Evolutionary conservation across 1,140 invertebrate genomes (phyloP).

Genomic region (Ylistrum balloti): DNA sequence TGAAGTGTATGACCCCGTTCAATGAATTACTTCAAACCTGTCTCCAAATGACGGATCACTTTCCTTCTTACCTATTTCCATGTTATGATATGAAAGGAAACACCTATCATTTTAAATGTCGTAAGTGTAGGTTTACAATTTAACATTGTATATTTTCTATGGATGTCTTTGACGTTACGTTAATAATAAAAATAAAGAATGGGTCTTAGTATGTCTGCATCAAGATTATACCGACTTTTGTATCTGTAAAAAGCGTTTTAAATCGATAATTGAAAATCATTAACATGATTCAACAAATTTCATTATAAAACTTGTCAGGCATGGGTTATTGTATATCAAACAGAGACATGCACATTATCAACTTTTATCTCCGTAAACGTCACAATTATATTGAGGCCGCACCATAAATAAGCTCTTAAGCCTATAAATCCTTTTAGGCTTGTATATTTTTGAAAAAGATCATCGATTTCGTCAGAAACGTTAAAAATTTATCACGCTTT

Average conservation of each 20-base stretch:
- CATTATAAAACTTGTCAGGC: background rate
- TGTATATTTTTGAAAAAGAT: background rate
- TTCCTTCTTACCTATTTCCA: background rate
- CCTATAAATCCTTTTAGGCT: background rate
- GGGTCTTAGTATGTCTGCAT: background rate
- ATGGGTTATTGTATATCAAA: background rate
- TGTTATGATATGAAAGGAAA: background rate
- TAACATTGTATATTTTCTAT: background rate
- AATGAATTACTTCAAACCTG: background rate
- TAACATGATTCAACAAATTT: background rate
- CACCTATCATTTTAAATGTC: slow-evolving; percentile 39
- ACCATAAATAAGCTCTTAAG: background rate
- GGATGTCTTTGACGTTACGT: background rate
- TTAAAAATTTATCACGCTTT: background rate
- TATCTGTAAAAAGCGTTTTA: background rate
- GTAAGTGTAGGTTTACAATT: background rate
- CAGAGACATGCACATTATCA: background rate
- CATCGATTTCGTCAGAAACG: background rate
- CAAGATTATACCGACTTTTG: background rate
- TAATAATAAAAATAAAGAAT: background rate
- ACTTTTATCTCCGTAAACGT: background rate
- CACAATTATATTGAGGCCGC: background rate
- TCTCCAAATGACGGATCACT: background rate
- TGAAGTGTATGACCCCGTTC: background rate
- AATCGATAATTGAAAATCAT: background rate